Percentiles rank a stretch among this genome's conserved stretches.
Conservation (phyloP, 2,888 invertebrate species). For the Drosophila flavopinicola region DNA sequence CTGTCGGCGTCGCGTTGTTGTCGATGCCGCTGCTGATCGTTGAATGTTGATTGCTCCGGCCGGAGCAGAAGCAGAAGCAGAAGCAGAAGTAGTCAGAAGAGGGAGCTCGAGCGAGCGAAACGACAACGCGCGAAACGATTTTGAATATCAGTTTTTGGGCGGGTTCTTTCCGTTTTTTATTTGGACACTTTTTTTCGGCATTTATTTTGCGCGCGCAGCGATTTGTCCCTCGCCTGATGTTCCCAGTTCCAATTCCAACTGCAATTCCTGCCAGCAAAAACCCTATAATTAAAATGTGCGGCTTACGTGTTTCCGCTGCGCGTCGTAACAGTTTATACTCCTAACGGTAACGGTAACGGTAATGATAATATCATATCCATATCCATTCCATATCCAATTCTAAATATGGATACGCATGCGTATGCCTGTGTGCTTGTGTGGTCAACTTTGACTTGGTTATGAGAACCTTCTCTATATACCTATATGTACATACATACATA, state of each 20-base stretch:
- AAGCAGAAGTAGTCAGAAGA: conserved; percentile 55
- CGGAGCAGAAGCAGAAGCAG: conserved; percentile 8
- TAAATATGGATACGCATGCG: background rate
- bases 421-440: conserved; percentile 11
- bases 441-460: conserved; percentile 36
- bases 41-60: background rate
- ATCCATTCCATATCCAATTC: too few relatives aligned
- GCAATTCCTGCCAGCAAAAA: conserved; percentile 5
- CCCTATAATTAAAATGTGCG: conserved; percentile 36
- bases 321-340: conserved; percentile 20
- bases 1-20: background rate
- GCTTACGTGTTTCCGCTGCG: conserved; percentile 26
- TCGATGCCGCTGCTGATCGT: background rate
- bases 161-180: conserved; percentile 13
- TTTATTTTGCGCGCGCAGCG: conserved; percentile 52
- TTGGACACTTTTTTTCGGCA: conserved; percentile 28
- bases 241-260: conserved; percentile 8
- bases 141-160: conserved; percentile 21
- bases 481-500: too few relatives aligned
- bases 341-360: conserved; percentile 31
- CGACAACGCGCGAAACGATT: conserved; percentile 60
- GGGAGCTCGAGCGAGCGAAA: conserved; percentile 60
- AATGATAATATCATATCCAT: too few relatives aligned
- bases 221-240: conserved; percentile 14
- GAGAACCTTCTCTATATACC: conserved; percentile 37